Evolutionary conservation across 2,113 vertebrate genomes (phyloP).

Genomic region (Psittacus erithacus): DNA sequence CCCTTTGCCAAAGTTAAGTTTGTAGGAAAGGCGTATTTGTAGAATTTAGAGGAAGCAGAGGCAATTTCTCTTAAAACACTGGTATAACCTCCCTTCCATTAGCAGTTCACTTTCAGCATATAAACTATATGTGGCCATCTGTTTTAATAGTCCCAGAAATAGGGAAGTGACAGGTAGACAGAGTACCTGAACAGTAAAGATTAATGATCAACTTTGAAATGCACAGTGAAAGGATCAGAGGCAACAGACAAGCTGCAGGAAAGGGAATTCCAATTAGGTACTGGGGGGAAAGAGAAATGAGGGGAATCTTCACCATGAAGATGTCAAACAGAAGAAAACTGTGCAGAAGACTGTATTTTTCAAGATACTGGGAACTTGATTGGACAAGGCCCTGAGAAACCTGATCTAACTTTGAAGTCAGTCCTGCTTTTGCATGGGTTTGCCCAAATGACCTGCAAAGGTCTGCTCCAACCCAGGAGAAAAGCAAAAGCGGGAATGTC

Average conservation of each 20-base stretch:
- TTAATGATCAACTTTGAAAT: background rate
- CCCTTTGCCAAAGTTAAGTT: background rate
- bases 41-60: conserved; percentile 12
- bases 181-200: background rate
- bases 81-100: background rate
- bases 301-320: background rate
- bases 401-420: background rate
- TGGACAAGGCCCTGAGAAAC: background rate
- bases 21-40: background rate
- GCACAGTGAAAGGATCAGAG: background rate
- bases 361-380: background rate
- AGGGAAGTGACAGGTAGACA: background rate
- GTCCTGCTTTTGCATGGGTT: background rate
- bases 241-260: background rate
- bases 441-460: background rate
- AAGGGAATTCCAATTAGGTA: background rate
- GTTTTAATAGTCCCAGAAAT: background rate
- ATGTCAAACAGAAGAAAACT: background rate
- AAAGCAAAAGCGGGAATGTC: background rate
- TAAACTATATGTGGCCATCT: background rate
- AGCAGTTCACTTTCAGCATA: background rate
- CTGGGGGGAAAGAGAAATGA: no score
- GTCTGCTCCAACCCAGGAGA: background rate
- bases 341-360: background rate
- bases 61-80: background rate